Evolutionary conservation across 2,113 vertebrate species (phyloP).

Genomic region (Atrichornis clamosus): DNA sequence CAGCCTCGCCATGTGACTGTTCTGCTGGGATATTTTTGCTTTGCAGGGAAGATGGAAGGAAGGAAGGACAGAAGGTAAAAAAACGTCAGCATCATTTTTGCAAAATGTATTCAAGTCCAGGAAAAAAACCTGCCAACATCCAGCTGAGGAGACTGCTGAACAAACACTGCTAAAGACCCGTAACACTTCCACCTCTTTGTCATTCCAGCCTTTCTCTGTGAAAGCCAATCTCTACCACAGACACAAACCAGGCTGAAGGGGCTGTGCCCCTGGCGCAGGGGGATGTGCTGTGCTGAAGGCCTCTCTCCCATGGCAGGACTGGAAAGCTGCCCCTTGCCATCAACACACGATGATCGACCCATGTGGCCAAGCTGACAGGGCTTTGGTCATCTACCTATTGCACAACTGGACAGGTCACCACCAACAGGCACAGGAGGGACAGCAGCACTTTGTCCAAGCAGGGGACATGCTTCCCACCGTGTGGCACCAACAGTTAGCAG

Average conservation of each 20-base stretch:
- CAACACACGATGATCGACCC: accelerated
- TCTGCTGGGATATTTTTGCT: background rate
- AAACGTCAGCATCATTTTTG: slow-evolving; percentile 29
- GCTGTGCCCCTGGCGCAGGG: background rate
- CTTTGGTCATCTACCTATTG: background rate
- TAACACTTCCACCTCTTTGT: background rate
- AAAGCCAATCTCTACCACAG: background rate
- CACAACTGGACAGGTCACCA: background rate
- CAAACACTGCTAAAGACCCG: background rate
- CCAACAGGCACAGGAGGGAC: background rate
- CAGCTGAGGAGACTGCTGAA: slow-evolving; percentile 20
- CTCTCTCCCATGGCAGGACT: background rate
- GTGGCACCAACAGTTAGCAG: background rate
- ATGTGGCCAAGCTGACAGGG: accelerated
- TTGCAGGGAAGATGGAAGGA: slow-evolving; percentile 12
- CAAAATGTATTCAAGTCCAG: slow-evolving; percentile 9
- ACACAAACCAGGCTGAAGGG: background rate
- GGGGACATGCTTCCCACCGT: accelerated
- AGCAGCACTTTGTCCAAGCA: background rate
- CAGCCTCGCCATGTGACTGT: background rate
- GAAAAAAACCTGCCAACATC: slow-evolving; percentile 28
- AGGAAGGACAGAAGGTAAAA: slow-evolving; percentile 11
- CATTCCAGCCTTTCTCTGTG: background rate
- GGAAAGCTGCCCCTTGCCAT: background rate
- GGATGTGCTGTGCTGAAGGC: background rate